A percentile compares a stretch with the other conserved stretches of the same genome.
These are phyloP conservation scores for Catharus minimus DNA, from an alignment of 2,113 vertebrate genomes.

Conservation along the genomic window DNA sequence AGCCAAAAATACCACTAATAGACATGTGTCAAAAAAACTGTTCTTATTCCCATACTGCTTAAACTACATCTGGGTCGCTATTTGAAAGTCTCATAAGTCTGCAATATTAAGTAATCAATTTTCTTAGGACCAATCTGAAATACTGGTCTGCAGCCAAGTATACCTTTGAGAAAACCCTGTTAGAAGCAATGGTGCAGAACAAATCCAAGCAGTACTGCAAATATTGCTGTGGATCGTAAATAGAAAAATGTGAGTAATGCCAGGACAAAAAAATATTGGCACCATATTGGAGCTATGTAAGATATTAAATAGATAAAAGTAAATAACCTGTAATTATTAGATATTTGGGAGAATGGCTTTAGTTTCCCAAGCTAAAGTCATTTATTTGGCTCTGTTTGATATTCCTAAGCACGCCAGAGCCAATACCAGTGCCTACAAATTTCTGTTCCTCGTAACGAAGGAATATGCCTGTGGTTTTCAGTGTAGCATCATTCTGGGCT, in stretches of 20 bases:
- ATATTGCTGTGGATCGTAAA: neutral
- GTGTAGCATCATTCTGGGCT: neutral
- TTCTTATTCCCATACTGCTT: neutral
- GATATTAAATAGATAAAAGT: neutral
- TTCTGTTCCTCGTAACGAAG: neutral
- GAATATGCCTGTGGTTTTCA: neutral
- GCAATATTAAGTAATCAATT: neutral
- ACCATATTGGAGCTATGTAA: neutral
- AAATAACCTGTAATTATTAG: neutral
- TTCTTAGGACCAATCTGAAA: neutral
- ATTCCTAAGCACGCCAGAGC: neutral
- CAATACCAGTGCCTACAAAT: neutral
- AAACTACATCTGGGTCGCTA: neutral
- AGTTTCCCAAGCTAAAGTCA: neutral
- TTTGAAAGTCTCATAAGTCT: neutral
- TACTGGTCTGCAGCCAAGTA: neutral
- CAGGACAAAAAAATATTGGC: neutral
- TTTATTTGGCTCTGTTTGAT: neutral
- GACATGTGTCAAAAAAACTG: neutral
- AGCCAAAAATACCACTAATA: neutral
- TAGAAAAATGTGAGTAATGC: neutral
- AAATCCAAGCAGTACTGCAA: neutral
- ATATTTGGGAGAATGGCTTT: neutral
- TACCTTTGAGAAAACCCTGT: neutral
- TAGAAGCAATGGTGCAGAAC: neutral